Conservation (phyloP, 2,113 vertebrate species). For the Burhinus bistriatus region DNA sequence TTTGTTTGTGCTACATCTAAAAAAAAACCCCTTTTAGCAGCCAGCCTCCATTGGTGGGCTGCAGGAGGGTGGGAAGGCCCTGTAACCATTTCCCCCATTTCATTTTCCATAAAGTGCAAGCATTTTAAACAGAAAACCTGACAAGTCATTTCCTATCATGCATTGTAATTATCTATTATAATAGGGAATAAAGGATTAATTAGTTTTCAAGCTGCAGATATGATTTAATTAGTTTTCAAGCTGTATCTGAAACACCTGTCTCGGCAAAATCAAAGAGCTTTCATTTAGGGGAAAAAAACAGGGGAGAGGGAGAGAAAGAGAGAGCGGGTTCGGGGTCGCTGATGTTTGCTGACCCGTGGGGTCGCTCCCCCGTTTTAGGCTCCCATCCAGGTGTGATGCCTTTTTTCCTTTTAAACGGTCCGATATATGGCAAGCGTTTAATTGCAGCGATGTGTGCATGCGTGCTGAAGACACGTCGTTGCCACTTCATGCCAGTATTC, state of each 20-base stretch:
- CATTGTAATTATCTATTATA: constrained; percentile 68
- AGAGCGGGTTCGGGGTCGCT: no score
- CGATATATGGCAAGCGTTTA: no score
- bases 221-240: constrained; percentile 71
- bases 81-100: background rate
- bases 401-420: no score
- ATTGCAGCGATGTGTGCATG: no score
- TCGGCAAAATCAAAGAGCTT: constrained; percentile 39
- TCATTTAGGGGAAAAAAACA: background rate
- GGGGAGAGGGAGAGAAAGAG: background rate
- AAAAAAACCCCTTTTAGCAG: background rate
- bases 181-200: constrained; percentile 70
- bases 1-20: background rate
- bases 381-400: no score
- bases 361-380: no score
- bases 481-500: background rate
- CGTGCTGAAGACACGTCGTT: no score
- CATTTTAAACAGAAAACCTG: constrained; percentile 48
- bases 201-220: constrained; percentile 70
- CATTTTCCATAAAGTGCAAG: background rate
- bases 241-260: constrained; percentile 65
- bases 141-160: constrained; percentile 63
- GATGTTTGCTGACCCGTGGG: no score
- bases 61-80: background rate
- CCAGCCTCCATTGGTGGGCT: background rate